A percentile compares a stretch with the other conserved stretches of the same genome.
phyloP scores from a whole-genome alignment of 2,797 vertebrate species.

The Micromesistius poutassou region DNA sequence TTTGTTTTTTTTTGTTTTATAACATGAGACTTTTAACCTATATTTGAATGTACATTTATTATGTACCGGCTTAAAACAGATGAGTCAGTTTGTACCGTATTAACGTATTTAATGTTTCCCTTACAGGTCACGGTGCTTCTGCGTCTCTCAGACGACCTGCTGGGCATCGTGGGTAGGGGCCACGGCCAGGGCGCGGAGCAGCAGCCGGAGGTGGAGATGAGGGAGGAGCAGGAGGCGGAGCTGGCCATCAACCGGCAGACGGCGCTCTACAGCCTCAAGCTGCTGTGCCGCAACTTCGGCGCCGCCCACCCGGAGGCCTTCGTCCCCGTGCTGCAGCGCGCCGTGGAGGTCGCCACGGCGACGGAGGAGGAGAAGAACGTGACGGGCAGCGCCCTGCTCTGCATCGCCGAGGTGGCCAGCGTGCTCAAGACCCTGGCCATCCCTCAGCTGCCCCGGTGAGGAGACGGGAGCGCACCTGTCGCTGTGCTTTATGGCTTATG shows the following conservation, averaged over 20 bases:
- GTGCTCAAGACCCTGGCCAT: constrained; percentile 82
- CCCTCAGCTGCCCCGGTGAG: constrained; percentile 87
- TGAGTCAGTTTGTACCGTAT: neutral
- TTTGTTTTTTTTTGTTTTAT: neutral
- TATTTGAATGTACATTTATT: neutral
- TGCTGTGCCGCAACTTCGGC: constrained; percentile 89
- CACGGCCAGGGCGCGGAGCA: constrained; percentile 8
- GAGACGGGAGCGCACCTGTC: neutral
- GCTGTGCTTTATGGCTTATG: neutral
- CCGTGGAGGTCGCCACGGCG: constrained; percentile 70
- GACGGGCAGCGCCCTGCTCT: constrained; percentile 86
- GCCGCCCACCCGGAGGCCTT: constrained; percentile 72
- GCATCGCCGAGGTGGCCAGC: constrained; percentile 83
- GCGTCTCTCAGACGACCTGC: constrained; percentile 78
- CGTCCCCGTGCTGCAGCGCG: constrained; percentile 75
- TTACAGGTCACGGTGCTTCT: constrained; percentile 79
- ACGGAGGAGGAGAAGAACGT: constrained; percentile 86
- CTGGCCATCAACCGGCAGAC: constrained; percentile 92
- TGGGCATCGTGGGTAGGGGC: constrained; percentile 72
- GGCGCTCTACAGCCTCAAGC: constrained; percentile 90
- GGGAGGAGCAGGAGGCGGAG: constrained; percentile 70
- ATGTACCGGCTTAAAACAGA: neutral
- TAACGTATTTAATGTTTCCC: neutral
- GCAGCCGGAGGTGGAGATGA: constrained; percentile 35
- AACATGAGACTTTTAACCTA: neutral